Base-by-base conservation (phyloP, 1,140 invertebrate species). In the Lepidotrigona ventralis region DNA sequence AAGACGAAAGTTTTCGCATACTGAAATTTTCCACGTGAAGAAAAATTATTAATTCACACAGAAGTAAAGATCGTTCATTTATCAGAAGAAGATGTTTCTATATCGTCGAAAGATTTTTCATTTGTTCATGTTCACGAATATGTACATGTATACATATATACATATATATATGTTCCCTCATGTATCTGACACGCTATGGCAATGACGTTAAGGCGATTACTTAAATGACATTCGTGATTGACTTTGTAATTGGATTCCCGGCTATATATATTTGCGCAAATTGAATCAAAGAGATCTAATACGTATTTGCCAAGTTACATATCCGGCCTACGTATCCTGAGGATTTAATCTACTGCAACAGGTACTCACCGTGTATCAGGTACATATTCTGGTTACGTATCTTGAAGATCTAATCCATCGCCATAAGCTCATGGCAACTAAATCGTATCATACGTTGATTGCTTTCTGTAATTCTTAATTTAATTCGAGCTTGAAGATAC, bases 241-340 rank as follows among this genome's bases (percentile, higher is more conserved):
- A 53, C 46, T 72, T 72, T 26, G 23, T 60, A 75, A 60, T 75
- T 58, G 54, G 58, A 54, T 58, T 19, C 9, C 29, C 12, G 53
- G 14, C 14, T 23, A n/a, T 60, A 60, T 75, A 60, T 33, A 33
- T 39, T n/a, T 17, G 26, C 29, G 6, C 33, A 58, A 60, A 75
- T 39, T 39, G 33, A 19, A 75, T 60, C 73, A 33, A 75, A 75
- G 54, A 21, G 54, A 58, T 39, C 73, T 29, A 60, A 75, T 75
- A 72, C n/a, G 70, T 72, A 51, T 74, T 33, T 56, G 53, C 29
- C 21, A 74, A 33, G 72, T 33, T 74, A 56, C 72, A 74, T 33
- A 72, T 72, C 23, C 46, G 46, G n/a, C 11, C 46, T 26, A 53
- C n/a, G 15, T 74, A 74, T 74, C 2, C 53, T 23, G 21, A 29